Conservation (phyloP, 2,888 invertebrate genomes). For the Mellilla xanthometata region DNA sequence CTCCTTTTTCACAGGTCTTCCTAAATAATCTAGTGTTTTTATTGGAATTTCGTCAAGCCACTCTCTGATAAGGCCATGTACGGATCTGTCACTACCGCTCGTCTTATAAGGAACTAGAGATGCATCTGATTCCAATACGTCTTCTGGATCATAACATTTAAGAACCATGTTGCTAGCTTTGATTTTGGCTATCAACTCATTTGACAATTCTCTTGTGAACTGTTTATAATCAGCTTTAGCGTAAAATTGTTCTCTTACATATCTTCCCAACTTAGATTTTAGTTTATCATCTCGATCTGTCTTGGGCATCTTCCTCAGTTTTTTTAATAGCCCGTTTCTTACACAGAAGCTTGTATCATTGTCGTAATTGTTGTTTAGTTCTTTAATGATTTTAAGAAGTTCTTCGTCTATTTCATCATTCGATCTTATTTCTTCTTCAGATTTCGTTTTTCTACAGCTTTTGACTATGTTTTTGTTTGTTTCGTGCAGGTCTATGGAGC, state of each 20-base stretch:
- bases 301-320: constrained; percentile 23
- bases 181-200: constrained; percentile 25
- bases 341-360: constrained; percentile 26
- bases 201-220: constrained; percentile 21
- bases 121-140: constrained; percentile 28
- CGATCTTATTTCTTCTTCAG: constrained; percentile 43
- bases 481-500: constrained; percentile 31
- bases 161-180: constrained; percentile 20
- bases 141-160: constrained; percentile 4
- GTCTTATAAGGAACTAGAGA: constrained; percentile 1
- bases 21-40: constrained; percentile 32
- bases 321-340: constrained; percentile 30
- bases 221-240: constrained; percentile 22
- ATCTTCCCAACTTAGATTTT: constrained; percentile 19
- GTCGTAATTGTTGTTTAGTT: constrained; percentile 30
- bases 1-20: constrained; percentile 31
- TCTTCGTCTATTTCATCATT: constrained; percentile 33
- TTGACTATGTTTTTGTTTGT: constrained; percentile 13
- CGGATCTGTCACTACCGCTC: constrained; percentile 11
- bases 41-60: constrained; percentile 45
- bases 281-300: constrained; percentile 15
- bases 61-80: constrained; percentile 41
- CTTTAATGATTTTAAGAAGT: constrained; percentile 39
- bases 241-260: constrained; percentile 20
- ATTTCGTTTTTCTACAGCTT: constrained; percentile 42